A percentile compares a stretch with the other conserved stretches of the same genome.
Evolutionary conservation across 2,888 invertebrate genomes (phyloP).

Genomic region (Cryptosula pallasiana): DNA sequence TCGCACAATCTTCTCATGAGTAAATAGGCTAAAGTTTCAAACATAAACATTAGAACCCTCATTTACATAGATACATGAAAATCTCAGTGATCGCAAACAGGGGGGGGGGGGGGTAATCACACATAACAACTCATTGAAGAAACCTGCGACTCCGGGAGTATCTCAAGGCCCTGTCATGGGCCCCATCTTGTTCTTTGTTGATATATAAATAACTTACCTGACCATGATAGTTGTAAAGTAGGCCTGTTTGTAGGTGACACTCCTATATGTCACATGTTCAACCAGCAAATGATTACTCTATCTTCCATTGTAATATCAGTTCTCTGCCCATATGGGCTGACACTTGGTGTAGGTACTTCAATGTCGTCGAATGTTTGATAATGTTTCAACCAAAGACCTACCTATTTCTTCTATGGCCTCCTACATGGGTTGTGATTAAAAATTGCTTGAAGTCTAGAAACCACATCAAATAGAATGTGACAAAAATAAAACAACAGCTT

Average conservation of each 20-base stretch:
- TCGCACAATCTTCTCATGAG: too few relatives aligned
- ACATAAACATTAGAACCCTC: too few relatives aligned
- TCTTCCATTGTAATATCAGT: neutral
- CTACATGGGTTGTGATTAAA: neutral
- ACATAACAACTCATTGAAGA: too few relatives aligned
- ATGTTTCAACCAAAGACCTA: neutral
- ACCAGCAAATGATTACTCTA: neutral
- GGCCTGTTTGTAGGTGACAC: neutral
- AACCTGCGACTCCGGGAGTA: neutral
- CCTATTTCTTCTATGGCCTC: neutral
- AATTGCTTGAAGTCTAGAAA: neutral
- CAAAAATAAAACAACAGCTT: neutral
- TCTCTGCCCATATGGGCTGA: neutral
- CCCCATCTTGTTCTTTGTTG: neutral
- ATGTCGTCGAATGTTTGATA: neutral
- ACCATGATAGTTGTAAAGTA: neutral
- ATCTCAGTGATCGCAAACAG: too few relatives aligned
- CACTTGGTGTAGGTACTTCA: neutral
- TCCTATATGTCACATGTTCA: neutral
- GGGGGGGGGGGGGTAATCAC: too few relatives aligned
- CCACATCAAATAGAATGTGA: neutral
- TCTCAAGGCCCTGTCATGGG: neutral
- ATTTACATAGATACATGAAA: too few relatives aligned
- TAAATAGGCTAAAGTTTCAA: too few relatives aligned
- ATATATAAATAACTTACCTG: neutral